A percentile compares a stretch with the other conserved stretches of the same genome.
Conservation (phyloP, 2,888 invertebrate species). For the Thereva nobilitata region DNA sequence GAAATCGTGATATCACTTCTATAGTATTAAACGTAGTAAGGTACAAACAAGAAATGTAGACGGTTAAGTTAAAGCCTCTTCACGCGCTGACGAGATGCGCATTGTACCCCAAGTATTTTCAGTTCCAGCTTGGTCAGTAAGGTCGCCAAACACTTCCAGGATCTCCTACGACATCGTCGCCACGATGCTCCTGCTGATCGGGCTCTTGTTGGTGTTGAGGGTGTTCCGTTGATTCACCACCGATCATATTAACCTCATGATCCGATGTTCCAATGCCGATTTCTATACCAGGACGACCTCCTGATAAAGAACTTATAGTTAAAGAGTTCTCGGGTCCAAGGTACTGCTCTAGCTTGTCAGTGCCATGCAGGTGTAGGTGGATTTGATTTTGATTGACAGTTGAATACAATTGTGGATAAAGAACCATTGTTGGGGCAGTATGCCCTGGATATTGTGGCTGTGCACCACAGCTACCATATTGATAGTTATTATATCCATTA, state of each 20-base stretch:
- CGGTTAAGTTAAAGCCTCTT: constrained; percentile 33
- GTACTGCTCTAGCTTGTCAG: constrained; percentile 70
- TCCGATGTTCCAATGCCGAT: constrained; percentile 59
- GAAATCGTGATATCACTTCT: too few relatives aligned
- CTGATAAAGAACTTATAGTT: constrained; percentile 63
- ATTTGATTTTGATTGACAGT: constrained; percentile 88
- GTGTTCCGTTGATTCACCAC: constrained; percentile 42
- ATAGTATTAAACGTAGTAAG: too few relatives aligned
- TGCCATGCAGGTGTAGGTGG: constrained; percentile 75
- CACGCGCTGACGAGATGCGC: constrained; percentile 10
- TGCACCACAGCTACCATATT: constrained; percentile 62
- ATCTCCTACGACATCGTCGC: constrained; percentile 56
- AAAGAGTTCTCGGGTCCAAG: constrained; percentile 62
- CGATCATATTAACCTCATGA: constrained; percentile 51
- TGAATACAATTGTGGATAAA: constrained; percentile 78
- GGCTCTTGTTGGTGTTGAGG: constrained; percentile 52
- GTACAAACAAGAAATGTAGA: too few relatives aligned
- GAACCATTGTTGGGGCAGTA: constrained; percentile 68
- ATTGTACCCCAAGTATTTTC: constrained; percentile 10
- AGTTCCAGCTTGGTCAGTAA: constrained; percentile 62
- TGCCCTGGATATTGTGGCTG: constrained; percentile 52
- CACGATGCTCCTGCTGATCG: constrained; percentile 53
- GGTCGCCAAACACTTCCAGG: constrained; percentile 74
- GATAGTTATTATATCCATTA: constrained; percentile 74
- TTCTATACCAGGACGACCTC: constrained; percentile 60